Percentiles rank a stretch among this genome's conserved stretches.
phyloP scores from a whole-genome alignment of 2,888 invertebrate species.

The Ypsolopha scabrella region DNA sequence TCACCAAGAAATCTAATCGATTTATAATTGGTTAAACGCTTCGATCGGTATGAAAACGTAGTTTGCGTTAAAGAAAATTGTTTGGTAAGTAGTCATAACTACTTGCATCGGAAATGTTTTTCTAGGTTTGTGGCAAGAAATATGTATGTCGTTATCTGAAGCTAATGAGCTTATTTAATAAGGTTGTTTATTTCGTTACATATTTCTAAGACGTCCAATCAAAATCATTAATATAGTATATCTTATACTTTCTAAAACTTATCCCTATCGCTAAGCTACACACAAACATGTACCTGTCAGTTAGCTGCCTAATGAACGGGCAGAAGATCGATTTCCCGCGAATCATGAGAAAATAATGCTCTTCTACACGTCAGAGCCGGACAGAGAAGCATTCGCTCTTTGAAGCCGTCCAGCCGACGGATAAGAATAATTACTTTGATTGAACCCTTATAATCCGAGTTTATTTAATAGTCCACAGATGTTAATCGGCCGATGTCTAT shows the following conservation, averaged over 20 bases:
- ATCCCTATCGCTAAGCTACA: not conserved
- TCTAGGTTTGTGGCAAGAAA: too few relatives aligned
- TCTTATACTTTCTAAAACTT: too few relatives aligned
- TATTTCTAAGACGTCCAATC: too few relatives aligned
- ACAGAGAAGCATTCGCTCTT: conserved; percentile 29
- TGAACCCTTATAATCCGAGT: conserved; percentile 65
- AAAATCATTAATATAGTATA: too few relatives aligned
- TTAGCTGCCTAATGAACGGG: conserved; percentile 50
- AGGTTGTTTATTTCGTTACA: too few relatives aligned
- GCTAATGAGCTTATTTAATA: too few relatives aligned
- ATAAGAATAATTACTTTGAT: conserved; percentile 70
- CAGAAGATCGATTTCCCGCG: conserved; percentile 58
- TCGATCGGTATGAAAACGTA: too few relatives aligned
- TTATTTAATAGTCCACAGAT: conserved; percentile 69
- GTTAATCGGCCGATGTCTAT: conserved; percentile 62
- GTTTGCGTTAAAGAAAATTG: too few relatives aligned
- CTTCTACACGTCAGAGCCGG: conserved; percentile 24
- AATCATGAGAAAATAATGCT: conserved; percentile 67
- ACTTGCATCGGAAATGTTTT: too few relatives aligned
- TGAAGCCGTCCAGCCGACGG: conserved; percentile 66
- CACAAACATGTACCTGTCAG: conserved; percentile 2
- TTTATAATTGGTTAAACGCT: not conserved
- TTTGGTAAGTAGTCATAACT: too few relatives aligned
- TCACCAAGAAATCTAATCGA: conserved; percentile 1
- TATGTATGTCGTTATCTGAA: too few relatives aligned